Conservation (phyloP, 2,113 vertebrate genomes). For the Equus quagga region DNA sequence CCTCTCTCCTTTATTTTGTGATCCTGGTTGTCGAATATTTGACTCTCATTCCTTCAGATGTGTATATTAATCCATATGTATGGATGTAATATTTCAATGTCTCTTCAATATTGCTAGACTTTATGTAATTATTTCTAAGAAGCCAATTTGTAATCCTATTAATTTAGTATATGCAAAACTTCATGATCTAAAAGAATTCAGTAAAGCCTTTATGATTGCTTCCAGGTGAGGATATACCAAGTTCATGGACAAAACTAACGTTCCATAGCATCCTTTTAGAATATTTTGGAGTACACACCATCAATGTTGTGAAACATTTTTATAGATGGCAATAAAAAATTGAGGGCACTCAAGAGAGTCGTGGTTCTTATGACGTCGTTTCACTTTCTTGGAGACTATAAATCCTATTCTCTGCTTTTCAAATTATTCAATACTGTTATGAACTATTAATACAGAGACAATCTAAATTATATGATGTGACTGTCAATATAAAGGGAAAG, state of each 20-base stretch:
- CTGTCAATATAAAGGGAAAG: not conserved
- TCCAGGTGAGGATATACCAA: not conserved
- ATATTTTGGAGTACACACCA: not conserved
- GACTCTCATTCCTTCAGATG: not conserved
- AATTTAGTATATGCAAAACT: not conserved
- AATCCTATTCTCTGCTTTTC: not conserved
- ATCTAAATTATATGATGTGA: not conserved
- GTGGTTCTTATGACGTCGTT: not conserved
- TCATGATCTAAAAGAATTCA: not conserved
- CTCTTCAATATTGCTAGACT: not conserved
- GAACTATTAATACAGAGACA: not conserved
- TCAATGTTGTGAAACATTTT: not conserved
- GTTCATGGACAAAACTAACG: not conserved
- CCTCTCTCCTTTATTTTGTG: not conserved
- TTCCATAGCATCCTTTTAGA: not conserved
- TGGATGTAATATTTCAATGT: not conserved
- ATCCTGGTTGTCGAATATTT: not conserved
- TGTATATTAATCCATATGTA: not conserved
- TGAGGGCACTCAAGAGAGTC: not conserved
- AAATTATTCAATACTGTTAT: not conserved
- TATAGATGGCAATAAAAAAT: not conserved
- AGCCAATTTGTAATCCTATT: not conserved
- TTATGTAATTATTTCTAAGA: conserved; percentile 13
- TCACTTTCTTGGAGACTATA: not conserved
- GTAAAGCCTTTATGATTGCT: not conserved